phyloP scores from a whole-genome alignment of 2,113 vertebrate genomes.

The Lutjanus erythropterus region DNA sequence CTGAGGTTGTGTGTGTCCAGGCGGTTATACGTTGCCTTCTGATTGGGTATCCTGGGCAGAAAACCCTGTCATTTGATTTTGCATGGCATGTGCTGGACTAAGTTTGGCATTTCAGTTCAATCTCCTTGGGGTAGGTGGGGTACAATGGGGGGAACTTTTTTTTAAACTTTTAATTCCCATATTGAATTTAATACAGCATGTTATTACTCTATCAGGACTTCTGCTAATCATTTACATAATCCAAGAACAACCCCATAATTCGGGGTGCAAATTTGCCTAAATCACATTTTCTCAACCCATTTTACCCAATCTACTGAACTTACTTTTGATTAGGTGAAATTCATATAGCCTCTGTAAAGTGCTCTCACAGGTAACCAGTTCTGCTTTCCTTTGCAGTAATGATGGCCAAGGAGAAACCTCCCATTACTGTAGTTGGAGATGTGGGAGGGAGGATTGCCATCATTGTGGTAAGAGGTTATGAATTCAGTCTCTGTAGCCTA shows the following conservation, averaged over 20 bases:
- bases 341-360: neutral
- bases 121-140: slow-evolving; percentile 77
- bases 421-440: slow-evolving; percentile 97
- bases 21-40: slow-evolving; percentile 48
- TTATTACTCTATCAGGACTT: neutral
- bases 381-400: slow-evolving; percentile 88
- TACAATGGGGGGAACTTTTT: slow-evolving; percentile 81
- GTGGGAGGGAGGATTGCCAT: slow-evolving; percentile 98
- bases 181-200: slow-evolving; percentile 9
- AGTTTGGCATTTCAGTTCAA: slow-evolving; percentile 68
- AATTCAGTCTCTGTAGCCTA: neutral
- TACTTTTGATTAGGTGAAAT: slow-evolving; percentile 20
- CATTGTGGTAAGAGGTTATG: slow-evolving; percentile 90
- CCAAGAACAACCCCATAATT: slow-evolving; percentile 11
- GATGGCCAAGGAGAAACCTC: slow-evolving; percentile 99
- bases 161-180: slow-evolving; percentile 25
- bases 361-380: slow-evolving; percentile 24
- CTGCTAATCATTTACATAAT: neutral
- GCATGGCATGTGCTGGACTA: slow-evolving; percentile 85
- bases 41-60: slow-evolving; percentile 83
- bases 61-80: slow-evolving; percentile 74
- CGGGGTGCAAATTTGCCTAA: slow-evolving; percentile 33
- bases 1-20: slow-evolving; percentile 58
- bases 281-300: slow-evolving; percentile 79
- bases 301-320: slow-evolving; percentile 83